phyloP scores from a whole-genome alignment of 2,888 invertebrate species.

The Thysanoteuthis rhombus region DNA sequence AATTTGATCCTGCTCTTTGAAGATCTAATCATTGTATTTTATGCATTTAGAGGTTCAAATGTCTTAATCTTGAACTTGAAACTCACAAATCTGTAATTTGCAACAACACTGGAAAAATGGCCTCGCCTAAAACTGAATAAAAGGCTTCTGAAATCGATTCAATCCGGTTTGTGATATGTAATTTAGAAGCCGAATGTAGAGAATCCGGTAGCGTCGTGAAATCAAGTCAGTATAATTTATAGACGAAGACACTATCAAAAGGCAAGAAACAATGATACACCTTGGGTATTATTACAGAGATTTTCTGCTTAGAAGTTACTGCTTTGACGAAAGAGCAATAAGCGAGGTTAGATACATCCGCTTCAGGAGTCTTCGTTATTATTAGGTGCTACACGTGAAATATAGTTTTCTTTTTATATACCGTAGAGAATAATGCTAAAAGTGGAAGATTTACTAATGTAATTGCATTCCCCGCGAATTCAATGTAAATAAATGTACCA shows the following conservation, averaged over 20 bases:
- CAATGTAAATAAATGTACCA: too few species aligned
- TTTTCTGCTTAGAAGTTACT: background rate
- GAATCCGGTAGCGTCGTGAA: background rate
- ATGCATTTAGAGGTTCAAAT: background rate
- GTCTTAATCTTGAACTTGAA: background rate
- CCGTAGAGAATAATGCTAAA: too few species aligned
- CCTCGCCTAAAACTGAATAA: background rate
- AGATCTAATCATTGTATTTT: background rate
- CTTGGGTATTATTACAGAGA: background rate
- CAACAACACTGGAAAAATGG: background rate
- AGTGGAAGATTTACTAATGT: too few species aligned
- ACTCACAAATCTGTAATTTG: background rate
- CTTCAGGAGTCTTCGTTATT: background rate
- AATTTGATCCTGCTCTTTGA: background rate
- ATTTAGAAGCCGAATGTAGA: background rate
- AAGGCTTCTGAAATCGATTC: background rate
- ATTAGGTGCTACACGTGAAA: too few species aligned
- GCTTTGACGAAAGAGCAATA: background rate
- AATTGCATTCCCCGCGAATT: too few species aligned
- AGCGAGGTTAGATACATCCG: background rate
- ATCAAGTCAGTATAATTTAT: background rate
- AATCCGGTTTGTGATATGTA: background rate
- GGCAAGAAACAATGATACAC: background rate
- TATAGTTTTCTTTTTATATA: too few species aligned
- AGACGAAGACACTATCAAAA: background rate